A percentile compares a stretch with the other conserved stretches of the same genome.
Conservation (phyloP, 2,797 vertebrate genomes). For the Pipistrellus nathusii region DNA sequence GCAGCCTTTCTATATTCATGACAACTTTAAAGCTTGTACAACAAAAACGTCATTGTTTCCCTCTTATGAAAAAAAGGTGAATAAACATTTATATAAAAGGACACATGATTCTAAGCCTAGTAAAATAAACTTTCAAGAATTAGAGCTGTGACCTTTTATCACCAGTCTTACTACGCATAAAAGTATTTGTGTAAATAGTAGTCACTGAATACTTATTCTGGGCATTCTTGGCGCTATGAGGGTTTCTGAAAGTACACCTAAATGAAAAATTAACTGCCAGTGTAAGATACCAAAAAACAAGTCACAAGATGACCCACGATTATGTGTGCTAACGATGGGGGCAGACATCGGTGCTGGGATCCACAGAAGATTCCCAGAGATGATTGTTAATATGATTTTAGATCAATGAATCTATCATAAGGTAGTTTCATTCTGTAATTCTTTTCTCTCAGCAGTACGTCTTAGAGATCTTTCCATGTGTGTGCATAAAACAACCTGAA, state of each 20-base stretch:
- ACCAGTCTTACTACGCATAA: neutral
- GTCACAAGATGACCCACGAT: neutral
- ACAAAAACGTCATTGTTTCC: constrained; percentile 17
- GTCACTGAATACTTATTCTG: neutral
- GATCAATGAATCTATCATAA: neutral
- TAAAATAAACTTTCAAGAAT: constrained; percentile 43
- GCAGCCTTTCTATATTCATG: neutral
- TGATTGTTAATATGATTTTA: neutral
- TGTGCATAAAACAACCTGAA: neutral
- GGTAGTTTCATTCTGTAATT: neutral
- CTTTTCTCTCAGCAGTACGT: neutral
- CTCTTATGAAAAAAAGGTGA: constrained; percentile 42
- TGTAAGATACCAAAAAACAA: neutral
- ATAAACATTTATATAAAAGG: neutral
- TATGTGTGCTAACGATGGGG: neutral
- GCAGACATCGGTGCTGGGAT: neutral
- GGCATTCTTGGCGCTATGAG: neutral
- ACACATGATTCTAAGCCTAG: constrained; percentile 7
- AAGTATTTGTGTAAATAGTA: constrained; percentile 47
- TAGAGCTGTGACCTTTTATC: neutral
- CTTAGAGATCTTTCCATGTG: neutral
- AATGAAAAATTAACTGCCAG: constrained; percentile 35
- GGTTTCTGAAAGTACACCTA: neutral
- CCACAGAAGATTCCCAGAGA: neutral
- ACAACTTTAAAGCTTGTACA: constrained; percentile 22